Base-by-base conservation (phyloP, 2,888 invertebrate genomes). In the Phymatocera aterrima region DNA sequence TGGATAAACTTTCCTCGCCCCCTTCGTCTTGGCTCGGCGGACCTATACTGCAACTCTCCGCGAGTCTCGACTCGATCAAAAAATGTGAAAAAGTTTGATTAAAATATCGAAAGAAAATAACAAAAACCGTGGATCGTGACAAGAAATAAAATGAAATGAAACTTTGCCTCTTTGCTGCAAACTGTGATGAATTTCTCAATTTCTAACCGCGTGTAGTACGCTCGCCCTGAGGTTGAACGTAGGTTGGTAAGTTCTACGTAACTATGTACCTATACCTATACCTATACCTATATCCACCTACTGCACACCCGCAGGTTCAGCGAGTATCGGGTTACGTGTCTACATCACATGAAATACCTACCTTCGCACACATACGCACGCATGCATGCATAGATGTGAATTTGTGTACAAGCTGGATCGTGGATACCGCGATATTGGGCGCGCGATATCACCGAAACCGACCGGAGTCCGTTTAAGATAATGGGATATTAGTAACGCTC, bases 171-270 rank as follows among this genome's bases (percentile, higher is more conserved):
- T 18, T 21, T 28, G 28, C 12, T 60, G 43, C 40, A 72, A 72
- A 72, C 28, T 51, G 6, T 48, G 72, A 51, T 72, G 21, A 72
- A 72, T 72, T 72, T 72, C 72, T 72, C 72, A 72, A 72, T 43
- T 43, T 34, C 72, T 72, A 28, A 65, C 65, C n/a, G 28, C 15
- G 28, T n/a, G 31, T n/a, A n/a, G n/a, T n/a, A n/a, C n/a, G 10
- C 51, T 21, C 18, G 51, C 21, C 18, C 43, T 43, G 43, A 8
- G 15, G 43, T 43, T 12, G 1, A 8, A 43, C 43, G 43, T 15
- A 43, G 43, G 43, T 43, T 43, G 43, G 15, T 12, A 43, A n/a
- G n/a, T n/a, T n/a, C n/a, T n/a, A n/a, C n/a, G n/a, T n/a, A n/a
- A n/a, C n/a, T n/a, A n/a, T n/a, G 51, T 18, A 54, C 24, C 2